phyloP scores from a whole-genome alignment of 2,113 vertebrate genomes.

The Saccopteryx bilineata region DNA sequence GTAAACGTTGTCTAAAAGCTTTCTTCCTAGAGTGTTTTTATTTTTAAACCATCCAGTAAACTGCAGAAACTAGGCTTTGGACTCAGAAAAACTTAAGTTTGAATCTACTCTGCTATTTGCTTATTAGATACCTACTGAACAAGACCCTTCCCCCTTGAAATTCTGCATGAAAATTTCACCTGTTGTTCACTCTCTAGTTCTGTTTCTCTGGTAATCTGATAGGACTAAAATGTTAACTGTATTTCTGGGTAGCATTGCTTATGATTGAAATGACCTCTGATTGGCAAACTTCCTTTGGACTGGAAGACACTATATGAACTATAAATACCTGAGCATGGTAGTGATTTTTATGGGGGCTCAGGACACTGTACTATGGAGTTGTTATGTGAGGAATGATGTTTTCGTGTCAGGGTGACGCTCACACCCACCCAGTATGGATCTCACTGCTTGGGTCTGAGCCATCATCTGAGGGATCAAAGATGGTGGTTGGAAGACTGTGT shows the following conservation, averaged over 20 bases:
- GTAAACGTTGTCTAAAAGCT: constrained; percentile 8
- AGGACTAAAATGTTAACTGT: constrained; percentile 28
- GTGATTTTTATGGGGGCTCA: background rate
- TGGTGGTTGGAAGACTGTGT: background rate
- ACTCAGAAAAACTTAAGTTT: background rate
- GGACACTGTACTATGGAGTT: background rate
- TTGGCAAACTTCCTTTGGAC: background rate
- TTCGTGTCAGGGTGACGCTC: background rate
- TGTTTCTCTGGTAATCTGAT: constrained; percentile 51
- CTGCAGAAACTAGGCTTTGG: background rate
- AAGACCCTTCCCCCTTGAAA: background rate
- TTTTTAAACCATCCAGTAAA: background rate
- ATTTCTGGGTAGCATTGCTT: constrained; percentile 21
- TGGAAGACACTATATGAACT: background rate
- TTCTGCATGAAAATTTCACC: constrained; percentile 19
- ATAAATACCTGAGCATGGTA: background rate
- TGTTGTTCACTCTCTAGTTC: constrained; percentile 51
- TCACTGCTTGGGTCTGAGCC: background rate
- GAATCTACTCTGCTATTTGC: constrained; percentile 22
- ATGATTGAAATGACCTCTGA: background rate
- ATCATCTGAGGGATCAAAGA: background rate
- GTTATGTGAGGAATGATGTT: background rate
- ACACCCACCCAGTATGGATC: background rate
- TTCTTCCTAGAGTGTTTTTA: background rate
- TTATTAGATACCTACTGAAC: constrained; percentile 35